A percentile compares a stretch with the other conserved stretches of the same genome.
Evolutionary conservation across 2,797 vertebrate species (phyloP).

Genomic region (Chromis chromis): DNA sequence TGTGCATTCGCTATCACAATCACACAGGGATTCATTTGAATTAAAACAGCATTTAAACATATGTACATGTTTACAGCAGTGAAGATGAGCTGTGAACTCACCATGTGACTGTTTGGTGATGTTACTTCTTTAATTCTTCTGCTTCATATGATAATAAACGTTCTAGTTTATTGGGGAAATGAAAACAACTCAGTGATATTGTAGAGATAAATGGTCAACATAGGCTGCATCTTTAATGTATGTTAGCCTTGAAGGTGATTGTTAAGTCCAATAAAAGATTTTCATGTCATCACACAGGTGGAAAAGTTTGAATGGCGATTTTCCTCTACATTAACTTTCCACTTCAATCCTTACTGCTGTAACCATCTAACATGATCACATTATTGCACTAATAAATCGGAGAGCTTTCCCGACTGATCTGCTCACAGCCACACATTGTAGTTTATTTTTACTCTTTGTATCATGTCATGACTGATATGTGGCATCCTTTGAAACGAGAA

Average conservation of each 20-base stretch:
- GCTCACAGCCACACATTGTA: background rate
- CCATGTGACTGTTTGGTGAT: background rate
- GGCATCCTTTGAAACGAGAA: conserved; percentile 22
- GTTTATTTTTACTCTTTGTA: background rate
- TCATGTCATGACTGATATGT: background rate
- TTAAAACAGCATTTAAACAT: conserved; percentile 3
- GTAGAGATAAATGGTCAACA: conserved; percentile 12
- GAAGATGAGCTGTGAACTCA: background rate
- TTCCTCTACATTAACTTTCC: background rate
- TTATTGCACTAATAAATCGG: background rate
- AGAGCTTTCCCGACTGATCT: conserved; percentile 1
- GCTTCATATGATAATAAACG: no score
- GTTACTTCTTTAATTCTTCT: no score
- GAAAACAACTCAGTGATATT: background rate
- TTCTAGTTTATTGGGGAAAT: background rate
- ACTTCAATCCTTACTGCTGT: no score
- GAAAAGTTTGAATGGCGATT: background rate
- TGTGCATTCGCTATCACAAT: background rate
- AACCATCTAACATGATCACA: background rate
- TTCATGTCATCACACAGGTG: no score
- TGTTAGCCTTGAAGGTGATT: background rate
- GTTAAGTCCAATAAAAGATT: background rate
- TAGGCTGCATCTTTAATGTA: conserved; percentile 6
- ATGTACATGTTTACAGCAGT: background rate
- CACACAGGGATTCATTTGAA: background rate